Evolutionary conservation across 2,797 vertebrate species (phyloP), one percentile per base, ranked within the genome.

Genomic region (Rhinophrynus dorsalis): DNA sequence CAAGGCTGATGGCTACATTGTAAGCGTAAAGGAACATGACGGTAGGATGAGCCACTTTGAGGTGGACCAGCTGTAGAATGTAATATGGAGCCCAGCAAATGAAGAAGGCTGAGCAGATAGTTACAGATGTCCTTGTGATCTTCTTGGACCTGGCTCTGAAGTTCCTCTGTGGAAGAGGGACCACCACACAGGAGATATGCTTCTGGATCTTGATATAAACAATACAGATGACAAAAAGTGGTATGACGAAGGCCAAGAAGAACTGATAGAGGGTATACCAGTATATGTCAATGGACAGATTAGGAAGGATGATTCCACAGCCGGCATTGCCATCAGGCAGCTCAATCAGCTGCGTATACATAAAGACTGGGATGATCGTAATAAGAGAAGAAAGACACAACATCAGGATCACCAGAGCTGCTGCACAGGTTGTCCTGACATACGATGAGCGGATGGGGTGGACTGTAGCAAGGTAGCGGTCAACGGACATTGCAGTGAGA

Each of bases 211-310:
- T 71, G 56, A 71, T 45, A 40, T 76, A 76, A 47, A 73, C 74
- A 6, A 68, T 48, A 8, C 68, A 76, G 50, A 76, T 76, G 47
- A 76, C n/a, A 1, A 61, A 35, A 4, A 76, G 68, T 2, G 74
- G 74, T 5, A 76, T 67, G 51, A 73, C 68, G 11, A 76, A 76
- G 1, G 63, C 74, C 68, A 76, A 61, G 51, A 76, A 71, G 51
- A 76, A 76, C 64, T 76, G 74, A 9, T 76, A 76, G 24, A 76
- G 68, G 0, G 74, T 76, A 40, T 72, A 76, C 74, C 74, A 76
- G n/a, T 76, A 76, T 1, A 76, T 76, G 50, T 76, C 74, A 5
- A 67, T 67, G 2, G 63, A 71, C 27, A 72, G 27, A 45, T 76
- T 68, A 33, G 74, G 74, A 26, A 76, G 17, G 50, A 76, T 68